A percentile compares a stretch with the other conserved stretches of the same genome.
Conservation (phyloP, 2,797 vertebrate species). For the Pteronotus mesoamericanus region DNA sequence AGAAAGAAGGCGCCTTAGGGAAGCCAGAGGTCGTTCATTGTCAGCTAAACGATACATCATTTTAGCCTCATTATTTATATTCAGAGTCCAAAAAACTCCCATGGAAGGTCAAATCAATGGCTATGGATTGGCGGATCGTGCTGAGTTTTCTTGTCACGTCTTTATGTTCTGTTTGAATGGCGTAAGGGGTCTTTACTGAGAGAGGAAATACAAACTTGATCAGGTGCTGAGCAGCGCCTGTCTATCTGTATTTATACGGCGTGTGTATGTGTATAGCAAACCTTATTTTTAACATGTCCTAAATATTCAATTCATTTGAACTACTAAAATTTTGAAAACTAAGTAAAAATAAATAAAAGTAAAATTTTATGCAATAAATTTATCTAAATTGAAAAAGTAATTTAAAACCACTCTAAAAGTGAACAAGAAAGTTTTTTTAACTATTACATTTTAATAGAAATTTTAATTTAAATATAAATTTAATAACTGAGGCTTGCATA, state of each 20-base stretch:
- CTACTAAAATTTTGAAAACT: neutral
- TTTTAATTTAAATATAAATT: neutral
- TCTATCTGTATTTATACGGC: neutral
- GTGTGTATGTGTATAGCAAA: neutral
- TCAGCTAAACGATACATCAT: slow-evolving; percentile 6
- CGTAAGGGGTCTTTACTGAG: neutral
- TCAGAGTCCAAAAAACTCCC: slow-evolving; percentile 32
- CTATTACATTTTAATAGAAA: neutral
- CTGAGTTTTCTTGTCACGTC: slow-evolving; percentile 13
- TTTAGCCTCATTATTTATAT: slow-evolving; percentile 50
- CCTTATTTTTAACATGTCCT: neutral
- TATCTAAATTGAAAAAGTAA: neutral
- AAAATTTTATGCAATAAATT: neutral
- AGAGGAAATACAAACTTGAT: slow-evolving; percentile 29
- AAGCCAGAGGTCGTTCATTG: neutral
- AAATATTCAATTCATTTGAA: neutral
- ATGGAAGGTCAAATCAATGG: slow-evolving; percentile 41
- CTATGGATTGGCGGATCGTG: slow-evolving; percentile 41
- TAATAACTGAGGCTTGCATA: neutral
- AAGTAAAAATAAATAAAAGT: neutral
- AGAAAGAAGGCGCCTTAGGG: slow-evolving; percentile 3
- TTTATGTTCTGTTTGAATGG: slow-evolving; percentile 36
- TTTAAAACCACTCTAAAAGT: neutral
- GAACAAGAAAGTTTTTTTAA: neutral
- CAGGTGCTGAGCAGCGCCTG: neutral